Evolutionary conservation across 2,113 vertebrate species (phyloP), one percentile per base, ranked within the genome.

Genomic region (Dromiciops gliroides): DNA sequence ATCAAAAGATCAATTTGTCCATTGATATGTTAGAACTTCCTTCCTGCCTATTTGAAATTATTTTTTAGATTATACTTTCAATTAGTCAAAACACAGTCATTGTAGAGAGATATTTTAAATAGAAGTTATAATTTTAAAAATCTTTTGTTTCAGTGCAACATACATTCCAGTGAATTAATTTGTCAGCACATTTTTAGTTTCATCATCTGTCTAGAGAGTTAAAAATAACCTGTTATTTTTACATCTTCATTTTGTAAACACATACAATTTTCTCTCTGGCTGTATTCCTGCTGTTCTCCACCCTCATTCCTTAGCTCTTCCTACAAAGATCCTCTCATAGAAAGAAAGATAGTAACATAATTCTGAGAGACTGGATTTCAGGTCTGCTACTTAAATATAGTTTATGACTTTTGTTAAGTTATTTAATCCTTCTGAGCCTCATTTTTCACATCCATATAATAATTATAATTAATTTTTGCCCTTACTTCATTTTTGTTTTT

Each of bases 61-160:
- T 88, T 95, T 49, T 53, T 48, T 44, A 90, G 56, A 22, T 49
- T 94, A 94, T 94, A 94, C 50, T 95, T 89, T 96, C 22, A 92
- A 92, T 90, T 49, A 95, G 91, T 48, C 60, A 49, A 56, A 97
- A 95, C 92, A 51, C 51, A 90, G 0, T 92, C 1, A 1, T 31
- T 44, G 48, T 95, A 37, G 83, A 37, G 90, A 94, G 48, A 51
- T 0, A 83, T 3, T 92, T 95, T 95, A 83, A 95, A 91, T 50
- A 95, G 26, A 94, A 92, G 48, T 14, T 56, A 16, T 88, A 92
- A 93, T 92, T 95, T 92, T 26, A n/a, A 91, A 91, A 91, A 90
- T 24, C 91, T 92, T 96, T 95, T 2, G 12, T 91, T 0, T 89
- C 50, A 88, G 89, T n/a, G 0, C 91, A 93, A 89, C 90, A 75